These are phyloP conservation scores for Centroberyx gerrardi DNA, from an alignment of 2,797 vertebrate genomes.

Conservation along the genomic window DNA sequence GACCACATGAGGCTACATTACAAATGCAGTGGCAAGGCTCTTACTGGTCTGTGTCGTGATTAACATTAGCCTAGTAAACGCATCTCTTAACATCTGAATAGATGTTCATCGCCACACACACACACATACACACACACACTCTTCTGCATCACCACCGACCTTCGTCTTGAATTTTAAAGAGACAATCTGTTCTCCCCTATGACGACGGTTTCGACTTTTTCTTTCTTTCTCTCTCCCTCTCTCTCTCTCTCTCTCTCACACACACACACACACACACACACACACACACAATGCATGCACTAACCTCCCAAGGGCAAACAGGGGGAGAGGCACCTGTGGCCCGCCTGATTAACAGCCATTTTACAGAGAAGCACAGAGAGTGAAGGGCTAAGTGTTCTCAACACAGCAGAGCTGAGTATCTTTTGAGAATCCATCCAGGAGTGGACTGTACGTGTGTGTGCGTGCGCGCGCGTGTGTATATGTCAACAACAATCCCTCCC, in stretches of 20 bases:
- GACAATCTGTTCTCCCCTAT: constrained; percentile 42
- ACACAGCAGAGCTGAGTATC: not conserved
- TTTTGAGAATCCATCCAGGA: constrained; percentile 24
- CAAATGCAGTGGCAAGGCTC: constrained; percentile 15
- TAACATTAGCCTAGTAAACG: constrained; percentile 28
- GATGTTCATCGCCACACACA: constrained; percentile 10
- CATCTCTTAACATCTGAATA: constrained; percentile 33
- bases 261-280: constrained; percentile 17
- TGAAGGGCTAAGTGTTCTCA: constrained; percentile 17
- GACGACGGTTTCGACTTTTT: constrained; percentile 18
- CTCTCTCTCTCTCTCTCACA: constrained; percentile 12
- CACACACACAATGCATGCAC: constrained; percentile 25
- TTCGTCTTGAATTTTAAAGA: constrained; percentile 56
- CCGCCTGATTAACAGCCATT: constrained; percentile 61
- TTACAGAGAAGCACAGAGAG: constrained; percentile 34
- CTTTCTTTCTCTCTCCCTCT: not conserved
- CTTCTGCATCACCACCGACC: constrained; percentile 15
- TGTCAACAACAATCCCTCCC: not conserved
- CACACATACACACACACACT: not conserved
- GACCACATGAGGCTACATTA: constrained; percentile 9
- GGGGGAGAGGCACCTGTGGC: constrained; percentile 54
- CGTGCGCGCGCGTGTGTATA: not conserved
- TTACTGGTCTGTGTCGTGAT: constrained; percentile 34
- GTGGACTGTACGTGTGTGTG: not conserved
- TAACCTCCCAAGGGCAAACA: constrained; percentile 38